Percentiles rank a stretch among this genome's conserved stretches.
These are phyloP conservation scores for Spheniscus humboldti DNA, from an alignment of 2,797 vertebrate species.

Conservation along the genomic window DNA sequence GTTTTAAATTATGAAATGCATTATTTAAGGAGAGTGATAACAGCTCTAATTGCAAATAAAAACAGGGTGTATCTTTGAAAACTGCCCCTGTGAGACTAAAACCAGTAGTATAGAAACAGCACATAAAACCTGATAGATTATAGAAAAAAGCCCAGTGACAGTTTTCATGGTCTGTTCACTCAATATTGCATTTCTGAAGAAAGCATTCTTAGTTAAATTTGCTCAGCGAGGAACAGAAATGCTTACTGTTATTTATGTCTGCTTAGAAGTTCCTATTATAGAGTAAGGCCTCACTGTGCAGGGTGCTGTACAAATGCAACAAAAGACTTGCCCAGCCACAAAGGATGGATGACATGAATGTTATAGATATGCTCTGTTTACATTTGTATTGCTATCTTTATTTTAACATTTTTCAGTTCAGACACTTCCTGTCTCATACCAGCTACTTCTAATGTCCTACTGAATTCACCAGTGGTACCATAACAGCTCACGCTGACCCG, in stretches of 20 bases:
- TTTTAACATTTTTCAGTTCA: not conserved
- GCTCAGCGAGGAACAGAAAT: slow-evolving; percentile 27
- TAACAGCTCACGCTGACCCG: not conserved
- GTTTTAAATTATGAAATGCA: slow-evolving; percentile 60
- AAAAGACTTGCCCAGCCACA: not conserved
- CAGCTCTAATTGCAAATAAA: slow-evolving; percentile 66
- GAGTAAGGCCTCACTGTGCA: not conserved
- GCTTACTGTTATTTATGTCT: not conserved
- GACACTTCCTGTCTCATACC: not conserved
- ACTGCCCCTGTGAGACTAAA: slow-evolving; percentile 53
- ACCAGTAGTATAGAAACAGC: slow-evolving; percentile 13
- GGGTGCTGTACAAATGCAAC: not conserved
- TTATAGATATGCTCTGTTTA: not conserved
- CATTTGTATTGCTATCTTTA: not conserved
- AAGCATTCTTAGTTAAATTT: slow-evolving; percentile 45
- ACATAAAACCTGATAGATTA: slow-evolving; percentile 60
- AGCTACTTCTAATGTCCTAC: not conserved
- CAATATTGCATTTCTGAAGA: slow-evolving; percentile 44
- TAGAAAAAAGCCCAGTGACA: slow-evolving; percentile 33
- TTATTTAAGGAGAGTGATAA: slow-evolving; percentile 61
- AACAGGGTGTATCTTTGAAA: slow-evolving; percentile 59
- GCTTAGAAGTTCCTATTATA: not conserved
- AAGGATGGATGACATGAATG: not conserved
- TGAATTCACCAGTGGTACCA: not conserved
- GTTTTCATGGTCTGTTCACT: slow-evolving; percentile 56